Base-by-base conservation (phyloP, 2,797 vertebrate species). In the Tangara arthus region DNA sequence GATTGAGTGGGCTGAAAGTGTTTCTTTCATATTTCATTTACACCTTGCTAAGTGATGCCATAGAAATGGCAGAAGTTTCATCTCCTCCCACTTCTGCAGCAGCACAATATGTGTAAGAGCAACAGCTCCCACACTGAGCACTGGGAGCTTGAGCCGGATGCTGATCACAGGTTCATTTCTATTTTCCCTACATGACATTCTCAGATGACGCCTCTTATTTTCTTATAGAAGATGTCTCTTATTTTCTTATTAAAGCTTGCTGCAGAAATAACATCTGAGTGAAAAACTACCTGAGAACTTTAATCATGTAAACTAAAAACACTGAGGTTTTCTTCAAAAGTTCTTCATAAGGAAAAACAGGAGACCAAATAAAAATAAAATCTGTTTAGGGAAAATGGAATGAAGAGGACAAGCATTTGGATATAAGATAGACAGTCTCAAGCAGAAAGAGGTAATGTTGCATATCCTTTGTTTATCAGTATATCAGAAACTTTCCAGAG, bases 1-100 rank as follows among this genome's bases (percentile, higher is more conserved):
- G 80, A 55, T 60, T 95, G 97, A 96, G 96, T 96, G 91, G 97
- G 95, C 35, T 96, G 93, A 94, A 80, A 95, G 94, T 80, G 96
- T 97, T 97, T 97, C 97, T 97, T 97, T 98, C 96, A 95, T 97
- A 95, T 97, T 97, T 97, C 97, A 98, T 97, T 98, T 97, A 95
- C 96, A 97, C 96, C 97, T 97, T 97, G 93, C 97, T 97, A 96
- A 96, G 95, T 91, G 97, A 97, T 97, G 90, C 94, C 68, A 93
- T 66, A 72, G 95, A 97, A 95, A 96, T 91, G 95, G 94, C 95
- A 97, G 69, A 89, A 84, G 84, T 92, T 96, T 95, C 95, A 78
- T 93, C 95, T 97, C 95, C 95, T 97, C 94, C 92, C 73, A 95
- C 82, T 76, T 71, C 85, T 96, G 80, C 96, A 97, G 90, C 64